Percentiles rank a stretch among this genome's conserved stretches.
These are phyloP conservation scores for Sinocyclocheilus anshuiensis DNA, from an alignment of 2,113 vertebrate species.

Conservation along the genomic window DNA sequence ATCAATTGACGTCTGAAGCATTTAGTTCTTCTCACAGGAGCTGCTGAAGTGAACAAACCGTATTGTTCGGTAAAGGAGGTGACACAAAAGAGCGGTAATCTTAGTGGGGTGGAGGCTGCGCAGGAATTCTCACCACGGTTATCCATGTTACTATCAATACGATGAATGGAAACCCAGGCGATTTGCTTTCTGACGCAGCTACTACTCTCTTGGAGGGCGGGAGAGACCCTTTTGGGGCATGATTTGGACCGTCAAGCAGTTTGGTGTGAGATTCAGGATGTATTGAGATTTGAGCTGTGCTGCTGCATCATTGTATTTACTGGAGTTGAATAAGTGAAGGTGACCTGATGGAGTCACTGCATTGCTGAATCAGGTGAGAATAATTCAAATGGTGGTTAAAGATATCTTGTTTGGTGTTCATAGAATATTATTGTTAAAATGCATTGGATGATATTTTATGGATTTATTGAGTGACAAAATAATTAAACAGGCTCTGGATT, in stretches of 20 bases:
- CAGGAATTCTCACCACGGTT: slow-evolving; percentile 3
- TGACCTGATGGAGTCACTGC: too few relatives aligned
- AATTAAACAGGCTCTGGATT: not conserved
- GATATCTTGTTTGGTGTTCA: not conserved
- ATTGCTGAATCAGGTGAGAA: slow-evolving; percentile 9
- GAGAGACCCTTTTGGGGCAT: slow-evolving; percentile 17
- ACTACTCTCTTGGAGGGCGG: slow-evolving; percentile 1
- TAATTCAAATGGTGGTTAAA: not conserved
- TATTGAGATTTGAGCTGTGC: not conserved
- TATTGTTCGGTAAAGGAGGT: slow-evolving; percentile 23
- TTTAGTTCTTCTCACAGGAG: slow-evolving; percentile 9
- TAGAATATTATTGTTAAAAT: not conserved
- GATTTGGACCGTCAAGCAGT: not conserved
- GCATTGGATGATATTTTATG: not conserved
- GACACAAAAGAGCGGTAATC: slow-evolving; percentile 20
- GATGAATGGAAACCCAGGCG: not conserved
- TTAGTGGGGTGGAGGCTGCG: slow-evolving; percentile 39
- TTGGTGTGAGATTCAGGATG: not conserved
- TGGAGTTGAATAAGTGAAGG: not conserved
- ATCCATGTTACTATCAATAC: not conserved
- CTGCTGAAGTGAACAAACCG: slow-evolving; percentile 14
- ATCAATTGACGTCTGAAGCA: slow-evolving; percentile 25
- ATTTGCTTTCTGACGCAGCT: slow-evolving; percentile 11
- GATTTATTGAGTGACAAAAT: not conserved
- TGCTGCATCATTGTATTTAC: not conserved